Conservation (phyloP, 2,888 invertebrate species). For the Alloscopus bannaensis region DNA sequence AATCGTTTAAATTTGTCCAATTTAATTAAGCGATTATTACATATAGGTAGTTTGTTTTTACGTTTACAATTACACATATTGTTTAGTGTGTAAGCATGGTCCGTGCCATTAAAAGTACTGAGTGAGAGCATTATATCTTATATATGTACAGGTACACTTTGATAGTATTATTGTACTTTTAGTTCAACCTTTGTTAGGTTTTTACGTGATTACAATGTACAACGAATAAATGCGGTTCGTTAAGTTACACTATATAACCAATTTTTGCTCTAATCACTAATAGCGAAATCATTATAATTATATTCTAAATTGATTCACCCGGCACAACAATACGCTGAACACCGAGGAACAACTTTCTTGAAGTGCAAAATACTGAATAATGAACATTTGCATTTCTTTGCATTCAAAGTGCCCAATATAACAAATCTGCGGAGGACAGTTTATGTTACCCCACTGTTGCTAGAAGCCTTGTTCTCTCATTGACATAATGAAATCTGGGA, state of each 20-base stretch:
- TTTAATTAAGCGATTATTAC: constrained; percentile 1
- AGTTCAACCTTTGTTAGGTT: constrained; percentile 3
- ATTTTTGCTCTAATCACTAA: too few relatives aligned
- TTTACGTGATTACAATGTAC: background rate
- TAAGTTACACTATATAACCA: too few relatives aligned
- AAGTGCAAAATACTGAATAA: background rate
- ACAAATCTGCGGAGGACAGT: background rate
- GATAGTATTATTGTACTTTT: constrained; percentile 8
- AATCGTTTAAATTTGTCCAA: too few relatives aligned
- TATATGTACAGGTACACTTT: constrained; percentile 11
- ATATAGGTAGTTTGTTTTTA: background rate
- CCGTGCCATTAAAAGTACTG: constrained; percentile 22
- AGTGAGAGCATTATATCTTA: constrained; percentile 7
- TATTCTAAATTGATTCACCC: too few relatives aligned
- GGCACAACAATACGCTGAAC: too few relatives aligned
- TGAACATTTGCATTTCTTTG: background rate
- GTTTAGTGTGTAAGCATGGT: constrained; percentile 16
- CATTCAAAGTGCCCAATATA: too few relatives aligned
- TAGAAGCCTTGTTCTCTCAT: constrained; percentile 51
- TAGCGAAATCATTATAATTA: too few relatives aligned
- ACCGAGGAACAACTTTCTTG: too few relatives aligned
- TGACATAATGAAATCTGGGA: constrained; percentile 13
- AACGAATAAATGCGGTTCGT: constrained; percentile 19
- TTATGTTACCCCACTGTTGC: constrained; percentile 33
- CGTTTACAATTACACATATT: background rate